A percentile compares a stretch with the other conserved stretches of the same genome.
Conservation (phyloP, 1,140 invertebrate species). For the Pteromalus puparum region DNA sequence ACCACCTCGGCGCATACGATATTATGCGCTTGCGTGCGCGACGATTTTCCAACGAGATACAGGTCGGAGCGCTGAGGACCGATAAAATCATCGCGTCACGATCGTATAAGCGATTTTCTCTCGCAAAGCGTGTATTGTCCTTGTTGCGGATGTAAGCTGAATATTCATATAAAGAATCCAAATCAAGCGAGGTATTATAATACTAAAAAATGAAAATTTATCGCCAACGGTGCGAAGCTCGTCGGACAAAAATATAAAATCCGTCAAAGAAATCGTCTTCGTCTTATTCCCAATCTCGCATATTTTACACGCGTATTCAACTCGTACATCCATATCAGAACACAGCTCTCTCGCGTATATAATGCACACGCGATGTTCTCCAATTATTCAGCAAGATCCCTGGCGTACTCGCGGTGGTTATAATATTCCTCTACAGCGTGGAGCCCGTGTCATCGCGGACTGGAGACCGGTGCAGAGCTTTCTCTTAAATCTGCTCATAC, state of each 20-base stretch:
- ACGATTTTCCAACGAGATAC: neutral
- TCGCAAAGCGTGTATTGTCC: too few species aligned
- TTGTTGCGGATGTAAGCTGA: too few species aligned
- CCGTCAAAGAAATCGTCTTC: neutral
- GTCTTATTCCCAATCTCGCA: neutral
- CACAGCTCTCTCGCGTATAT: neutral
- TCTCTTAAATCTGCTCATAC: neutral
- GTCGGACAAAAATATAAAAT: neutral
- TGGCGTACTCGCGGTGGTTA: neutral
- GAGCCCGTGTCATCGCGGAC: neutral
- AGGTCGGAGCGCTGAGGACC: neutral
- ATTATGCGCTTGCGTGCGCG: neutral
- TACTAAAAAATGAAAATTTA: too few species aligned
- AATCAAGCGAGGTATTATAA: too few species aligned
- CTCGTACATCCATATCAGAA: neutral
- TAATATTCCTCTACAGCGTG: neutral
- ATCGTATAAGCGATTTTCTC: too few species aligned
- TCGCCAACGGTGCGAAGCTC: too few species aligned
- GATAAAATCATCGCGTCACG: constrained; percentile 7
- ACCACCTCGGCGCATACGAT: neutral
- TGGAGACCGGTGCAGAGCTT: neutral
- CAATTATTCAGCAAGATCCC: constrained; percentile 38
- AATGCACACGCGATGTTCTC: constrained; percentile 10
- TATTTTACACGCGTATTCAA: neutral
- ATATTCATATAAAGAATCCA: too few species aligned